Base-by-base conservation (phyloP, 2,113 vertebrate genomes). In the Istiophorus platypterus region DNA sequence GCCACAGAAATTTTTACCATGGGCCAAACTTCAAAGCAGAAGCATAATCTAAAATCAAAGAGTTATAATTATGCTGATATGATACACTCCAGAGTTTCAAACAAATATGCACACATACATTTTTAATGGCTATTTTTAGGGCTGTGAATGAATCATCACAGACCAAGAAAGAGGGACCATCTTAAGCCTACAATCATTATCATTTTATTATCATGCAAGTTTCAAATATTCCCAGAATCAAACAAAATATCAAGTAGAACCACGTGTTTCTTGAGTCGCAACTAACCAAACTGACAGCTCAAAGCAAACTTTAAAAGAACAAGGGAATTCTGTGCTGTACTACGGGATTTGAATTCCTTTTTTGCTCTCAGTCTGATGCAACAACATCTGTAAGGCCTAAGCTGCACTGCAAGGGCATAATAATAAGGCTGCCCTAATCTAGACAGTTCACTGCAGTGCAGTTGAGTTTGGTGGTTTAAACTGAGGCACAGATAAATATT, bases 11-110 rank as follows among this genome's bases (percentile, higher is more conserved):
- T 51, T 85, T 51, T 73, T 80, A 72, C 81, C 79, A 76, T 81
- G 62, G 82, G 78, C 70, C 73, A 86, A 73, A 91, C 87, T 80
- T 92, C 78, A 90, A 92, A 90, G 89, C 75, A 72, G 26, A 37
- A 64, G 52, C 76, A 57, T 45, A 74, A 91, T 73, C 75, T 87
- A 61, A 88, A 89, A 90, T 88, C 78, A 86, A 79, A 93, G 85
- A 76, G 57, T 65, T 77, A 58, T 58, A 68, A 87, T 90, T 88
- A 84, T 86, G 81, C 85, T 74, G 80, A 82, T 80, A 24, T 37
- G 65, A 72, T 66, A 77, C 41, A 84, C 64, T 80, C 73, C 39
- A 20, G 8, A 63, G 71, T 59, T 86, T 58, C 58, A 66, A 59
- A 64, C 49, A 85, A 85, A 75, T 81, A 84, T 63, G 49, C 76